A percentile compares a stretch with the other conserved stretches of the same genome.
Evolutionary conservation across 35 echinoderm and acorn worm species (phyloP).

Genomic region (Antedon bifida): DNA sequence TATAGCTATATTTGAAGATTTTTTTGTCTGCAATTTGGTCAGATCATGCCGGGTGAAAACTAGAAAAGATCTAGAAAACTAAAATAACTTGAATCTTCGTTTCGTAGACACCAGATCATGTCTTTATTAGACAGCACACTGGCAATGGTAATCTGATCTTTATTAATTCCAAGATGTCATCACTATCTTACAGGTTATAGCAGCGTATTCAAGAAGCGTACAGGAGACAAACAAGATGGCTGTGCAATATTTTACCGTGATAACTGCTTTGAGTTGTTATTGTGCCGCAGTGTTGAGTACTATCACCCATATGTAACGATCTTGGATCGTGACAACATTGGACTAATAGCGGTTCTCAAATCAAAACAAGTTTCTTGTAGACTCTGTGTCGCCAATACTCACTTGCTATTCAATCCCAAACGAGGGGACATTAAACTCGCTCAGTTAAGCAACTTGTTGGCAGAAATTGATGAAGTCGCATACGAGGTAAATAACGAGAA

Average conservation of each 20-base stretch:
- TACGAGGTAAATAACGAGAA: constrained; percentile 2
- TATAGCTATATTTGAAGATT: too few species aligned
- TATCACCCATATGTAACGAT: constrained; percentile 16
- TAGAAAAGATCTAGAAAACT: too few species aligned
- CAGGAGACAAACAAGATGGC: constrained; percentile 72
- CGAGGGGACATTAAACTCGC: constrained; percentile 91
- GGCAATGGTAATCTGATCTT: not conserved
- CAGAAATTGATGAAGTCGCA: constrained; percentile 72
- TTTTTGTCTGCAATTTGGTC: too few species aligned
- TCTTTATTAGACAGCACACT: not conserved
- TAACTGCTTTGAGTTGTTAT: constrained; percentile 14
- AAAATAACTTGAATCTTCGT: too few species aligned
- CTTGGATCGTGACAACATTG: constrained; percentile 89
- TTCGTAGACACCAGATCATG: too few species aligned
- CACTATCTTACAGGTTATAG: constrained; percentile 36
- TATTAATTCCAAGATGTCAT: not conserved
- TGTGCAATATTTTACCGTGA: constrained; percentile 80
- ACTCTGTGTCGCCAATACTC: constrained; percentile 82
- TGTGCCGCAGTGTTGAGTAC: constrained; percentile 24
- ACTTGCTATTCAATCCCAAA: constrained; percentile 81
- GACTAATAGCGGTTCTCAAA: constrained; percentile 38
- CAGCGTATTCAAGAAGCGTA: constrained; percentile 60
- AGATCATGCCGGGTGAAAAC: too few species aligned
- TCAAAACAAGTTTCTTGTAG: constrained; percentile 8
- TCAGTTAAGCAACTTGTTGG: constrained; percentile 66